Evolutionary conservation across 2,113 vertebrate species (phyloP).

Genomic region (Myotis lucifugus): DNA sequence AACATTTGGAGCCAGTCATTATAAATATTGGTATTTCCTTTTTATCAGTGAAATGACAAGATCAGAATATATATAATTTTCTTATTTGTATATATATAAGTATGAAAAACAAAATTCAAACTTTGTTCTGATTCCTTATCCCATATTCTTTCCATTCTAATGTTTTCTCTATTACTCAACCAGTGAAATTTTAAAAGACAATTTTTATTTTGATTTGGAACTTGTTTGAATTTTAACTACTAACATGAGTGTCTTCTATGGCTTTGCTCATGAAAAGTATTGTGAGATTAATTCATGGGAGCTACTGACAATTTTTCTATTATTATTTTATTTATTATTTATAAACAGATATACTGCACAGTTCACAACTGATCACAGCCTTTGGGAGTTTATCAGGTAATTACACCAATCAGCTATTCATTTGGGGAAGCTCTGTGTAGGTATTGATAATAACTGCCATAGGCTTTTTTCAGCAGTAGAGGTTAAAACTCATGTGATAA

Average conservation of each 20-base stretch:
- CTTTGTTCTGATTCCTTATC: not conserved
- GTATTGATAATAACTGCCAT: constrained; percentile 41
- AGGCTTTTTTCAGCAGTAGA: constrained; percentile 26
- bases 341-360: not conserved
- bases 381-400: constrained; percentile 7
- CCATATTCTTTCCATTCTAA: not conserved
- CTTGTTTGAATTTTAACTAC: not conserved
- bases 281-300: not conserved
- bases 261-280: not conserved
- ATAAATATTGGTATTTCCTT: not conserved
- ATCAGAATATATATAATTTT: not conserved
- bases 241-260: not conserved
- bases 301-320: not conserved
- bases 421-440: constrained; percentile 21
- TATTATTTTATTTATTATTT: constrained; percentile 48
- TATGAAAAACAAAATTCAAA: not conserved
- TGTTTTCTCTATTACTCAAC: not conserved
- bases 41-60: not conserved
- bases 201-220: not conserved
- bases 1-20: not conserved
- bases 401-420: constrained; percentile 35
- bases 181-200: not conserved
- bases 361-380: constrained; percentile 13
- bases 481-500: not conserved
- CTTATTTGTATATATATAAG: not conserved